Evolutionary conservation across 2,113 vertebrate species (phyloP).

Genomic region (Amazona vittata): DNA sequence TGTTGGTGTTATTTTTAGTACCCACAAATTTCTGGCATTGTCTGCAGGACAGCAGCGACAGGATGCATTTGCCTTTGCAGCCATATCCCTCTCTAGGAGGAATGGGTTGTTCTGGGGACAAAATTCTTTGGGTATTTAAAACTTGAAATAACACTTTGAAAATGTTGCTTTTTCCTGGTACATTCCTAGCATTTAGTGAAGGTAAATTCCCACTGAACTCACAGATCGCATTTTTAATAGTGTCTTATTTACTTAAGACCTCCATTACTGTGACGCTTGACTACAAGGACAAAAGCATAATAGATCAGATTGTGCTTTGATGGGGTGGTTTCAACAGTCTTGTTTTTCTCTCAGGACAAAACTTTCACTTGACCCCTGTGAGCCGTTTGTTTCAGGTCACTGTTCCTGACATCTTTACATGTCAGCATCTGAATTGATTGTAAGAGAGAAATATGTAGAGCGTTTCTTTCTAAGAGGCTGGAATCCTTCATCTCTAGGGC

Average conservation of each 20-base stretch:
- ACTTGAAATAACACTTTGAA: not conserved
- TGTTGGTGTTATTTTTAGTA: fast-evolving
- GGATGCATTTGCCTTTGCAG: not conserved
- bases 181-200: not conserved
- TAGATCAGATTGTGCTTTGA: not conserved
- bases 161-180: not conserved
- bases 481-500: not conserved
- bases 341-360: not conserved
- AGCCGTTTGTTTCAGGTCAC: not conserved
- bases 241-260: not conserved
- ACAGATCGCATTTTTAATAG: not conserved
- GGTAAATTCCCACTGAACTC: not conserved
- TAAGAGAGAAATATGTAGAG: not conserved
- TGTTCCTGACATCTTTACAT: not conserved
- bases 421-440: not conserved
- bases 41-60: not conserved
- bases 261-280: not conserved
- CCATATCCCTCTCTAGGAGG: not conserved
- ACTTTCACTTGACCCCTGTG: not conserved
- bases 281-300: not conserved
- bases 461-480: not conserved
- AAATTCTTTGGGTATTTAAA: not conserved
- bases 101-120: not conserved
- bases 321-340: not conserved
- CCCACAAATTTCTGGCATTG: not conserved